phyloP scores from a whole-genome alignment of 1,140 invertebrate genomes.

The Globodera ellingtonae region DNA sequence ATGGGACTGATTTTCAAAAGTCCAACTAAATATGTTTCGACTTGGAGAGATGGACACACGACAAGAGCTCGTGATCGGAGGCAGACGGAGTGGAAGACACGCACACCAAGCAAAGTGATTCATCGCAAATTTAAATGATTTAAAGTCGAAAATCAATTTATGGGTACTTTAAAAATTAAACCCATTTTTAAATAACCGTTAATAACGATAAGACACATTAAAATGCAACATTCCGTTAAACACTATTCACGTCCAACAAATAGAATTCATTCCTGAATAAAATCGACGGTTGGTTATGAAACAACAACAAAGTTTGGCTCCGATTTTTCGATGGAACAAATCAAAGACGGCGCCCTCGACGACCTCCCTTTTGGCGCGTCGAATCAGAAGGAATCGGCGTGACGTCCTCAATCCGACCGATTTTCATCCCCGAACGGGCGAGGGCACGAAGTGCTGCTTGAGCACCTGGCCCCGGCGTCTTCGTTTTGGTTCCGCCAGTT shows the following conservation, averaged over 20 bases:
- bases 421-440: slow-evolving; percentile 97
- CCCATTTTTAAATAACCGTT: no score
- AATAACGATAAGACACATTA: no score
- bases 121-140: background rate
- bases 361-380: slow-evolving; percentile 97
- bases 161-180: no score
- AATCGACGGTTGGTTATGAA: slow-evolving; percentile 1
- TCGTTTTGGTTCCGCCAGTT: slow-evolving; percentile 91
- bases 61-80: background rate
- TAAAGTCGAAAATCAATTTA: no score
- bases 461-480: slow-evolving; percentile 95
- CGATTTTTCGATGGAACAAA: background rate
- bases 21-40: background rate
- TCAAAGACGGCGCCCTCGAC: slow-evolving; percentile 97
- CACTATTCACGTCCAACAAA: no score
- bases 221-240: no score
- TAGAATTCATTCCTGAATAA: background rate
- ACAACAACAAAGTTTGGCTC: slow-evolving; percentile 21
- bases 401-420: slow-evolving; percentile 96
- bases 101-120: background rate
- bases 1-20: background rate
- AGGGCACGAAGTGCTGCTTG: slow-evolving; percentile 95
- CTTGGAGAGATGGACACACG: background rate
- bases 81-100: background rate
- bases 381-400: slow-evolving; percentile 98